Evolutionary conservation across 1,140 invertebrate species (phyloP).

Genomic region (Aricia agestis): DNA sequence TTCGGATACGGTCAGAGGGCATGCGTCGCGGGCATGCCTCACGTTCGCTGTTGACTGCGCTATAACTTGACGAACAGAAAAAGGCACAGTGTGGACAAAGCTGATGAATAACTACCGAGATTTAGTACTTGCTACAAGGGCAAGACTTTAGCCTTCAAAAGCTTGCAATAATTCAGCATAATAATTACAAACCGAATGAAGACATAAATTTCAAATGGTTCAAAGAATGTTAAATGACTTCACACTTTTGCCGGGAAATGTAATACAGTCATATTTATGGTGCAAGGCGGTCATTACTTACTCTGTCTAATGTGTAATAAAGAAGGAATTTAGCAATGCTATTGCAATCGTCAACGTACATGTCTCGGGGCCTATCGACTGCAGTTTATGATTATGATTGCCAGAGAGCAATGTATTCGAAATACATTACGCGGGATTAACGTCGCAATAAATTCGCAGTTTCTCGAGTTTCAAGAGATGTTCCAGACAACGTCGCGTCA

Average conservation of each 20-base stretch:
- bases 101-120: neutral
- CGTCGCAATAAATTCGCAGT: constrained; percentile 37
- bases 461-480: constrained; percentile 41
- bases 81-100: too few relatives aligned
- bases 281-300: constrained; percentile 37
- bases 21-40: too few relatives aligned
- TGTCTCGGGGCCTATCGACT: constrained; percentile 17
- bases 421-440: constrained; percentile 31
- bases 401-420: constrained; percentile 36
- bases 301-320: constrained; percentile 18
- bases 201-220: constrained; percentile 31
- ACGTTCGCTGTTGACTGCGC: too few relatives aligned
- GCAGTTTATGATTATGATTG: constrained; percentile 24
- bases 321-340: constrained; percentile 26
- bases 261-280: constrained; percentile 47
- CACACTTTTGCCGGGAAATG: constrained; percentile 29
- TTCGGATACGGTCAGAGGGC: too few relatives aligned
- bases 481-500: constrained; percentile 61
- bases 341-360: constrained; percentile 25
- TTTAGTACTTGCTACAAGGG: neutral
- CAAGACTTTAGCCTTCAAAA: constrained; percentile 4
- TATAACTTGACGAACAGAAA: too few relatives aligned
- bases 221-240: constrained; percentile 40
- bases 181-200: constrained; percentile 25
- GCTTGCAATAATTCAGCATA: constrained; percentile 17